Conservation (phyloP, 2,113 vertebrate genomes). For the Motacilla tschutschensis region DNA sequence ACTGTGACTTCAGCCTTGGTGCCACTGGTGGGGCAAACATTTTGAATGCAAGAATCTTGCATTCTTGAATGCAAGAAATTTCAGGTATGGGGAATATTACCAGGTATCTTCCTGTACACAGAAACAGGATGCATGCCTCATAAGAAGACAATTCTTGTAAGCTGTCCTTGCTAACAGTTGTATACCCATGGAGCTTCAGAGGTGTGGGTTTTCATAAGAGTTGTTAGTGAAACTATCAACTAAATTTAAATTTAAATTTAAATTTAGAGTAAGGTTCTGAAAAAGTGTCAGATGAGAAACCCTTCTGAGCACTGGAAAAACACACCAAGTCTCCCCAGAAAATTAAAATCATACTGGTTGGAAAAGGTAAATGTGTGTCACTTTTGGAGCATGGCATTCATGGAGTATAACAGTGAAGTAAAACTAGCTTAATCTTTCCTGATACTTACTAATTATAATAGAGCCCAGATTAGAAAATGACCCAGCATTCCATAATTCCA, state of each 20-base stretch:
- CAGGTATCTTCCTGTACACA: not conserved
- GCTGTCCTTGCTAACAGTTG: not conserved
- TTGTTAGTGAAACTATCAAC: not conserved
- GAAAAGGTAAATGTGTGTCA: not conserved
- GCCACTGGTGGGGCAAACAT: not conserved
- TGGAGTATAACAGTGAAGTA: not conserved
- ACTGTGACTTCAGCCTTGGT: not conserved
- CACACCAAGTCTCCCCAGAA: not conserved
- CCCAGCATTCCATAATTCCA: not conserved
- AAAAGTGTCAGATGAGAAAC: not conserved
- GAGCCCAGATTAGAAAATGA: not conserved
- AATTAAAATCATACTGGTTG: not conserved
- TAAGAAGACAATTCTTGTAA: not conserved
- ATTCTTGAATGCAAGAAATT: not conserved
- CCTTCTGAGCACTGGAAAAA: not conserved
- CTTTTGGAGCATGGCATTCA: not conserved
- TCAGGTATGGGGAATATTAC: not conserved
- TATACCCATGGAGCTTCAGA: not conserved
- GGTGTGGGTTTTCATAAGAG: not conserved
- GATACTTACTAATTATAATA: not conserved
- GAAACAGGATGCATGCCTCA: not conserved
- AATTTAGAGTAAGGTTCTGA: not conserved
- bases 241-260: no score
- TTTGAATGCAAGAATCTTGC: not conserved
- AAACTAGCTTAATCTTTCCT: not conserved